Percentiles rank a stretch among this genome's conserved stretches.
These are phyloP conservation scores for Epirrita christyi DNA, from an alignment of 2,888 invertebrate species.

Conservation along the genomic window DNA sequence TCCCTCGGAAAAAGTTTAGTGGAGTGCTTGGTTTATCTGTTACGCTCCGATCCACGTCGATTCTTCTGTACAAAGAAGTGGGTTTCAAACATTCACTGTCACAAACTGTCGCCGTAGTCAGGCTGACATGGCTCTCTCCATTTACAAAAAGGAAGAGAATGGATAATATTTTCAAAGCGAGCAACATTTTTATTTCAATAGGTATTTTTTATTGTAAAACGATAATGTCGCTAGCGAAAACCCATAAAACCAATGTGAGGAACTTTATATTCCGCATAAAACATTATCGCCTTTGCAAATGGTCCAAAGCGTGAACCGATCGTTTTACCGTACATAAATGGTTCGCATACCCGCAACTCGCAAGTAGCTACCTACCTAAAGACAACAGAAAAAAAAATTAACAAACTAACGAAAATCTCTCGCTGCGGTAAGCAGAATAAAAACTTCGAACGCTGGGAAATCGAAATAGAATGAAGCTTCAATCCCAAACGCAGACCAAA, in stretches of 20 bases:
- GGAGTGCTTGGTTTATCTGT: conserved; percentile 28
- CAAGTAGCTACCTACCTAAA: neutral
- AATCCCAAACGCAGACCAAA: conserved; percentile 15
- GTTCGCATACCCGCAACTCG: no score
- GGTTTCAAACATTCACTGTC: conserved; percentile 47
- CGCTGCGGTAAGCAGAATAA: neutral
- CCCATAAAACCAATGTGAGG: conserved; percentile 39
- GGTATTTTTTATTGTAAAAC: conserved; percentile 39
- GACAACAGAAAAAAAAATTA: neutral
- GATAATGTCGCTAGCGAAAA: conserved; percentile 34
- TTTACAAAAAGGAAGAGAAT: conserved; percentile 25
- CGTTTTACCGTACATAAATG: conserved; percentile 27
- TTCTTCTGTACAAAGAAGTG: conserved; percentile 42
- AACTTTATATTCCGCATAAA: conserved; percentile 59
- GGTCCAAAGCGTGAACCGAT: conserved; percentile 31
- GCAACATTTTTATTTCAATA: conserved; percentile 32
- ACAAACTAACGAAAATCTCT: conserved; percentile 1
- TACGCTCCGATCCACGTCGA: conserved; percentile 36
- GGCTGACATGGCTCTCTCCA: conserved; percentile 30
- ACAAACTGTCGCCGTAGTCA: conserved; percentile 46
- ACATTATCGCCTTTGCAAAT: conserved; percentile 48
- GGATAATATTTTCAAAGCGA: conserved; percentile 22
- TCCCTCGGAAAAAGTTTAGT: conserved; percentile 39
- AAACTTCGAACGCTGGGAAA: conserved; percentile 7
- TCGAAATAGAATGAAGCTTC: conserved; percentile 17